Evolutionary conservation across 2,797 vertebrate species (phyloP).

Genomic region (Pogonophryne albipinna): DNA sequence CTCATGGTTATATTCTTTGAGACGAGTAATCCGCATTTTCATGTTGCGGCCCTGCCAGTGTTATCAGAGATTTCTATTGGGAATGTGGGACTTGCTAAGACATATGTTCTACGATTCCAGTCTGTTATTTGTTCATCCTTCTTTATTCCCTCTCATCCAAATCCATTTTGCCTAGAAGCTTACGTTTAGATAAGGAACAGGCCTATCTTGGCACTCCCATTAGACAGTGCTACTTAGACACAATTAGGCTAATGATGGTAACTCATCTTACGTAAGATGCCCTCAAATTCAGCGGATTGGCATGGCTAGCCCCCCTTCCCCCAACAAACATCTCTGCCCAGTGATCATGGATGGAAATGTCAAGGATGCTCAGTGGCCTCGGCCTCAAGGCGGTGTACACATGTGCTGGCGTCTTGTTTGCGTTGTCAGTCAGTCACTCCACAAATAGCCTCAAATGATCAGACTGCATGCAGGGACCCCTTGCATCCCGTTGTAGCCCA

Average conservation of each 20-base stretch:
- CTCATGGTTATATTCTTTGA: constrained; percentile 35
- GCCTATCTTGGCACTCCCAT: constrained; percentile 63
- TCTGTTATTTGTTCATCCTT: constrained; percentile 73
- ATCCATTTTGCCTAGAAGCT: constrained; percentile 71
- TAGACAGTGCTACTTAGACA: constrained; percentile 69
- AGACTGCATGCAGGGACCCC: constrained; percentile 23
- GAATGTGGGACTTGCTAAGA: constrained; percentile 68
- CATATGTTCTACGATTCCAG: constrained; percentile 72
- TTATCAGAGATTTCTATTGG: constrained; percentile 59
- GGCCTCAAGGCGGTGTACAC: constrained; percentile 54
- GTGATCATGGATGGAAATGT: constrained; percentile 73
- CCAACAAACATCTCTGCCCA: constrained; percentile 50
- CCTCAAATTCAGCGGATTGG: constrained; percentile 60
- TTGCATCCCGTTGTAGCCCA: constrained; percentile 25
- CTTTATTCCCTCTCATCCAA: constrained; percentile 54
- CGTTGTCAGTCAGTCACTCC: constrained; percentile 59
- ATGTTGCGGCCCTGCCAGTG: constrained; percentile 50
- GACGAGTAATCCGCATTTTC: constrained; percentile 64
- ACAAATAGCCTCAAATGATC: constrained; percentile 58
- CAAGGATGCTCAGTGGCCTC: constrained; percentile 61
- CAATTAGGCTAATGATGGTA: constrained; percentile 75
- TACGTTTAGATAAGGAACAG: constrained; percentile 69
- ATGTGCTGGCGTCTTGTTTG: constrained; percentile 66
- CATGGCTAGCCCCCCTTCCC: constrained; percentile 30
- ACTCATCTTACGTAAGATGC: constrained; percentile 68